Conservation (phyloP, 2,797 vertebrate genomes). For the Sorex maritimensis region DNA sequence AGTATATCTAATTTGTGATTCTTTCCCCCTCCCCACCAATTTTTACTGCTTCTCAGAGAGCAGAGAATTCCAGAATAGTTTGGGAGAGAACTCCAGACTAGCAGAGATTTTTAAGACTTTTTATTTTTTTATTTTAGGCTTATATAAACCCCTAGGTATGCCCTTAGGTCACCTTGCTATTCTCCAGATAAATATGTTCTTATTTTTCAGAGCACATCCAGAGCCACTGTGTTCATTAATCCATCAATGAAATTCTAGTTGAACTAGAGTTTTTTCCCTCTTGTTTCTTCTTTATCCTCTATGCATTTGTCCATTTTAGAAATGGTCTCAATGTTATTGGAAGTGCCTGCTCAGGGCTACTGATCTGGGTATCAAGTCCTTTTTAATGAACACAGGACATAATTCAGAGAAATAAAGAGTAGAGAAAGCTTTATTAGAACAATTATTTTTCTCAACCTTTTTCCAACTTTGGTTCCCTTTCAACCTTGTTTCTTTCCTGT, state of each 20-base stretch:
- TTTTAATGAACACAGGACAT: no score
- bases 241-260: background rate
- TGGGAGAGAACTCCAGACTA: background rate
- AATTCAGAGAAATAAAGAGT: no score
- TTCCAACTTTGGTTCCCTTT: no score
- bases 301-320: background rate
- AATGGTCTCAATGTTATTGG: background rate
- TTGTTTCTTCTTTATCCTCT: background rate
- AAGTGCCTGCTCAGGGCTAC: no score
- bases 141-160: background rate
- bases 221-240: background rate
- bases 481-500: no score
- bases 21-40: background rate
- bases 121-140: background rate
- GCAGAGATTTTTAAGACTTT: background rate
- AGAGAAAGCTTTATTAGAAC: no score
- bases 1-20: background rate
- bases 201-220: background rate
- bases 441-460: no score
- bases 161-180: background rate
- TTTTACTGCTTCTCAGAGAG: conserved; percentile 13
- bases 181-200: background rate
- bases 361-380: no score
- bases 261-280: background rate
- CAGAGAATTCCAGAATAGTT: background rate